phyloP scores from a whole-genome alignment of 2,113 vertebrate genomes.

The Sceloporus tristichus region DNA sequence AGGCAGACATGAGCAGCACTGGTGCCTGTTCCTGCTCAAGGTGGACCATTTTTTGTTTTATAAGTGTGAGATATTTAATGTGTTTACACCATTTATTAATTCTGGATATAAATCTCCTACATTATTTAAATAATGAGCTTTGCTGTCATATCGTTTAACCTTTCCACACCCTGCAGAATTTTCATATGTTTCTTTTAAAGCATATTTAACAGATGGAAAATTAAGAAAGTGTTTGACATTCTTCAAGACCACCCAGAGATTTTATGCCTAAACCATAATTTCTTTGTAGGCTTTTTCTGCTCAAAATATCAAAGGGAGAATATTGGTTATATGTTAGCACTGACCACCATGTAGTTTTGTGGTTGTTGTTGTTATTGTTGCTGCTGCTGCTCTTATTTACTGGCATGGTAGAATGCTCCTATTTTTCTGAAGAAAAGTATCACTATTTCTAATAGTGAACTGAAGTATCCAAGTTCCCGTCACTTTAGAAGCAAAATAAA shows the following conservation, averaged over 20 bases:
- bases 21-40: neutral
- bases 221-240: neutral
- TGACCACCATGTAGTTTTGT: neutral
- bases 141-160: neutral
- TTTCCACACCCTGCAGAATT: neutral
- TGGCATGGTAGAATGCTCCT: neutral
- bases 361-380: neutral
- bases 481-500: neutral
- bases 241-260: neutral
- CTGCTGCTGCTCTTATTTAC: slow-evolving; percentile 1
- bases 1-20: neutral
- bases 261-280: neutral
- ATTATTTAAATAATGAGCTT: neutral
- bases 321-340: neutral
- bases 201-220: neutral
- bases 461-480: neutral
- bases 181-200: neutral
- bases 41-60: slow-evolving; percentile 3
- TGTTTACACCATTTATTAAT: neutral
- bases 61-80: neutral
- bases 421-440: neutral
- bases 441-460: neutral
- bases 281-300: too few species aligned
- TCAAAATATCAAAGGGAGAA: neutral
- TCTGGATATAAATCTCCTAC: neutral